Conservation (phyloP, 2,888 invertebrate species). For the Chrysolina americana region DNA sequence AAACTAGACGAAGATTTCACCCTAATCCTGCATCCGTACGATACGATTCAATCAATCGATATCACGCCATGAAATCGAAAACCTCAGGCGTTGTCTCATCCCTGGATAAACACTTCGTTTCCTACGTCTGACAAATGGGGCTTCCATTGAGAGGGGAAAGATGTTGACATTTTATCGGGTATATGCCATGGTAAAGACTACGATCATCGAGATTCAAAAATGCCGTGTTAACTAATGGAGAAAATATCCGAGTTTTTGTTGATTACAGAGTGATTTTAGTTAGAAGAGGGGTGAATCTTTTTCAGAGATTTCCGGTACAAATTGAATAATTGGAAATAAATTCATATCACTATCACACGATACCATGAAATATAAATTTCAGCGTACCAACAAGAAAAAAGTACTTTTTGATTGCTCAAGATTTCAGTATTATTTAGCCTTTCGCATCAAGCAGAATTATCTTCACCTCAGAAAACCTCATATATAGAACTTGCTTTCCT, state of each 20-base stretch:
- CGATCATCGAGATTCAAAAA: not conserved
- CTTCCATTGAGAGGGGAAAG: not conserved
- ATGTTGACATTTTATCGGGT: not conserved
- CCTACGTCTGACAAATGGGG: slow-evolving; percentile 16
- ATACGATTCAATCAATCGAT: slow-evolving; percentile 23
- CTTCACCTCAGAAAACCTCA: too few species aligned
- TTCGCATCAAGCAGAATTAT: too few species aligned
- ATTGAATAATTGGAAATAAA: too few species aligned
- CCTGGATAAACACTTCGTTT: slow-evolving; percentile 15
- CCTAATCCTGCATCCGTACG: slow-evolving; percentile 1
- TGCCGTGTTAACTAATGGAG: not conserved
- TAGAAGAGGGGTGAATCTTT: not conserved
- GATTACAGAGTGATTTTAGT: too few species aligned
- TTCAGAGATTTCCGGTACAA: not conserved
- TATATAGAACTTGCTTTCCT: too few species aligned
- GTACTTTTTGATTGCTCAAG: too few species aligned
- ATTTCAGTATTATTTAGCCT: too few species aligned
- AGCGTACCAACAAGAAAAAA: too few species aligned
- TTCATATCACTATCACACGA: too few species aligned
- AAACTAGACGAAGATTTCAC: not conserved
- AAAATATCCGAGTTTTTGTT: too few species aligned
- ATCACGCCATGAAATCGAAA: slow-evolving; percentile 17
- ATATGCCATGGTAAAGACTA: not conserved
- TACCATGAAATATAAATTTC: too few species aligned
- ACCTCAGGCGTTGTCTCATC: slow-evolving; percentile 12